Evolutionary conservation across 2,113 vertebrate species (phyloP), one percentile per base, ranked within the genome.

Genomic region (Esox niger): DNA sequence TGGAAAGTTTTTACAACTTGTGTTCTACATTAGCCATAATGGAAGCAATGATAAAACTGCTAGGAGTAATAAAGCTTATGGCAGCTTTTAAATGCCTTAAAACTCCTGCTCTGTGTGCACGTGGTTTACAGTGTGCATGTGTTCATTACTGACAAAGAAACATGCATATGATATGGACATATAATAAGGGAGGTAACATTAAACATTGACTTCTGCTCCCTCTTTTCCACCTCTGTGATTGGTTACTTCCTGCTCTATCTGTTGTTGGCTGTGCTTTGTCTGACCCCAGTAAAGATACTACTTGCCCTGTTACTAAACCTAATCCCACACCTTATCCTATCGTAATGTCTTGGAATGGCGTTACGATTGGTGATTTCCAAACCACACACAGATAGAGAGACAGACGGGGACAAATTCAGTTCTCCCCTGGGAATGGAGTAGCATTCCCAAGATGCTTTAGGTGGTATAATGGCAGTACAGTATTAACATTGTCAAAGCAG

Each of bases 401-500:
- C 2, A 49, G 47, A 9, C 47, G 2, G 47, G 47, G 47, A 52
- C 17, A 32, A n/a, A 9, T 21, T 73, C 61, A 38, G 56, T 47
- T 55, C 55, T 25, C 21, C 0, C 4, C 21, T 26, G 9, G 58
- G 58, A 61, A 33, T 61, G 31, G 11, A 21, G 31, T 31, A 9
- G 33, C 64, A 74, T 83, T 82, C 70, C 68, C 73, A 66, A 56
- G 43, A 74, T 79, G 55, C 61, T 79, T 57, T 55, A 17, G 49
- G 4, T 64, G 61, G 46, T 61, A 78, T 71, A 69, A 70, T 52
- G 52, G 60, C 29, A 10, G 31, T 57, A 13, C 33, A 1, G 31
- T 64, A 32, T 13, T 59, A 81, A 83, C 69, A 73, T 73, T 64
- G 78, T 64, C 62, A 27, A 64, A 62, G 79, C 82, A 82, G 76